Percentiles rank a stretch among this genome's conserved stretches.
These are phyloP conservation scores for Panthera leo DNA, from an alignment of 2,113 vertebrate genomes.

Conservation along the genomic window DNA sequence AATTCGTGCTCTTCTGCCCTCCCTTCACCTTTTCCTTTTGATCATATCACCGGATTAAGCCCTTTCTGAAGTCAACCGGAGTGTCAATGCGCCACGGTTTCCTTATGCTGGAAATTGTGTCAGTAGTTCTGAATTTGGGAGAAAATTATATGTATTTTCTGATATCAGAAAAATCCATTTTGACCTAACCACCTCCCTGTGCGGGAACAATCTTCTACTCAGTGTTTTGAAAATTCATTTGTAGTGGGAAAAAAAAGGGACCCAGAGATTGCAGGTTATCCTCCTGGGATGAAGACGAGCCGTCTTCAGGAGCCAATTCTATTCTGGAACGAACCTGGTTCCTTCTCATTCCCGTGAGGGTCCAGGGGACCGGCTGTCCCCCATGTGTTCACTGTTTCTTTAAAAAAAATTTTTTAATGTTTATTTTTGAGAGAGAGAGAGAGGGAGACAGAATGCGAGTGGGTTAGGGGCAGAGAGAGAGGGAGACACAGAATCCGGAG, in stretches of 20 bases:
- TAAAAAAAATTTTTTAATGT: no score
- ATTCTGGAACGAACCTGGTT: not conserved
- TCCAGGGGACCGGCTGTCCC: not conserved
- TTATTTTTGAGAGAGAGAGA: no score
- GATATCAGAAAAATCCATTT: slow-evolving; percentile 68
- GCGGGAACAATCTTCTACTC: slow-evolving; percentile 35
- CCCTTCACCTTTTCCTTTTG: not conserved
- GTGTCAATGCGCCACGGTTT: not conserved
- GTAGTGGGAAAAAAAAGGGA: not conserved
- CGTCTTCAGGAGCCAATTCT: not conserved
- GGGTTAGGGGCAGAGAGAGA: no score
- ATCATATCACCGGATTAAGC: not conserved
- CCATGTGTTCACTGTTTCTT: not conserved
- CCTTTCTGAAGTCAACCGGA: not conserved
- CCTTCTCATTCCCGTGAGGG: not conserved
- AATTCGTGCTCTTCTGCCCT: not conserved
- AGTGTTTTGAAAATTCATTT: slow-evolving; percentile 70
- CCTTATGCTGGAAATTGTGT: not conserved
- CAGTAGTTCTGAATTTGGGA: slow-evolving; percentile 44
- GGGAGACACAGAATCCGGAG: no score
- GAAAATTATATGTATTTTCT: slow-evolving; percentile 71
- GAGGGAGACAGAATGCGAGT: no score
- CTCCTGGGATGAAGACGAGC: not conserved
- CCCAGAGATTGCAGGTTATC: slow-evolving; percentile 45
- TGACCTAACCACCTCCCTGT: slow-evolving; percentile 49